Conservation (phyloP, 2,113 vertebrate species). For the Hippocampus comes region DNA sequence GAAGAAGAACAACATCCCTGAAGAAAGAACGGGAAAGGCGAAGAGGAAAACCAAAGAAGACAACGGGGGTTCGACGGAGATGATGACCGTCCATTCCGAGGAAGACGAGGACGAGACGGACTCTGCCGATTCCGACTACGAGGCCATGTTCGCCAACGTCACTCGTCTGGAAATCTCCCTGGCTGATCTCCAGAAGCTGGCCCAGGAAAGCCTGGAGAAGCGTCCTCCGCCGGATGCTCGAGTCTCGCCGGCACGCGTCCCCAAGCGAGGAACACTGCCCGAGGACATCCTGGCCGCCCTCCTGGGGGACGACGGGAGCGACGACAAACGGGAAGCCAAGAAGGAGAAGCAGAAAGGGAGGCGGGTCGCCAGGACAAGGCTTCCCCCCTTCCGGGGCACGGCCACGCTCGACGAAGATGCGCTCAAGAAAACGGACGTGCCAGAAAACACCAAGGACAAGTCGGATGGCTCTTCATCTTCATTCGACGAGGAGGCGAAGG, state of each 20-base stretch:
- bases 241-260: not conserved
- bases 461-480: conserved; percentile 4
- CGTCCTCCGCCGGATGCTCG: conserved; percentile 13
- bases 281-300: conserved; percentile 83
- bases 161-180: conserved; percentile 76
- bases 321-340: conserved; percentile 38
- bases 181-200: conserved; percentile 78
- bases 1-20: not conserved
- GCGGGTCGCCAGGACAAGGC: conserved; percentile 20
- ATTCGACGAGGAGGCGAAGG: not conserved
- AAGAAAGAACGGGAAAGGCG: conserved; percentile 5
- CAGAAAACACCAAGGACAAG: not conserved
- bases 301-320: conserved; percentile 62
- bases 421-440: not conserved
- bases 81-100: conserved; percentile 27
- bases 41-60: conserved; percentile 21
- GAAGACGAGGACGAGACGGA: conserved; percentile 24
- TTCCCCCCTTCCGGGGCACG: conserved; percentile 82
- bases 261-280: conserved; percentile 68
- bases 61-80: not conserved
- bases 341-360: conserved; percentile 54
- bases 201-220: conserved; percentile 27
- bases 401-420: conserved; percentile 53
- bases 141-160: conserved; percentile 80
- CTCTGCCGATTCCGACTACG: conserved; percentile 75